These are phyloP conservation scores for Spheniscus humboldti DNA, from an alignment of 2,797 vertebrate genomes.

Conservation along the genomic window DNA sequence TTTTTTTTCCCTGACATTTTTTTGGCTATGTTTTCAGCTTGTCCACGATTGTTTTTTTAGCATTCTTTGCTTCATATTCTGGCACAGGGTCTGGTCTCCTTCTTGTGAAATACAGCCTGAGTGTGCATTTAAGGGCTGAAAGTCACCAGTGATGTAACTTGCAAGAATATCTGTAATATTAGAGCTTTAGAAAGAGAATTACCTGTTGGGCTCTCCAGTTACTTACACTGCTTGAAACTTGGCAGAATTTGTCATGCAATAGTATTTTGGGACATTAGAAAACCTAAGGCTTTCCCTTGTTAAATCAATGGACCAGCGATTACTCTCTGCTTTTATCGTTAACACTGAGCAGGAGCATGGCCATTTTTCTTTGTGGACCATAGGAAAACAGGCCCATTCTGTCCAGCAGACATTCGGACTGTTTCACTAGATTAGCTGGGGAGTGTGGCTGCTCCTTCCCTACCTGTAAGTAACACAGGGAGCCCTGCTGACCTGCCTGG, in stretches of 20 bases:
- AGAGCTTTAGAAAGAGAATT: background rate
- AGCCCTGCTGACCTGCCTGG: background rate
- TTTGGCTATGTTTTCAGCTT: background rate
- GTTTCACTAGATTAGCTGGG: background rate
- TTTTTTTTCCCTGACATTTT: background rate
- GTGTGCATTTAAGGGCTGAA: background rate
- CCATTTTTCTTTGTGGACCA: background rate
- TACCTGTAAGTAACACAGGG: accelerated
- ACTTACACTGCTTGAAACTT: background rate
- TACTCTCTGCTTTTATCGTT: background rate
- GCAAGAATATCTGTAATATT: background rate
- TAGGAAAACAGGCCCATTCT: accelerated
- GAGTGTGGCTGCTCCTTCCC: background rate
- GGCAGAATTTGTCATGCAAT: background rate
- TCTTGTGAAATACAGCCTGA: background rate
- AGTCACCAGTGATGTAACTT: background rate
- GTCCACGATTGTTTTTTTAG: background rate
- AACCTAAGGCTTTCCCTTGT: background rate
- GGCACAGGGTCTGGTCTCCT: background rate
- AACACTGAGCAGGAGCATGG: background rate
- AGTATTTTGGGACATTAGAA: background rate
- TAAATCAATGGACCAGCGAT: background rate
- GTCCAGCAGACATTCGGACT: background rate
- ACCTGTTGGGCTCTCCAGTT: background rate
- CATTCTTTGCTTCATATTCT: background rate